These are phyloP conservation scores for Prinia subflava DNA, from an alignment of 2,113 vertebrate species.

Conservation along the genomic window DNA sequence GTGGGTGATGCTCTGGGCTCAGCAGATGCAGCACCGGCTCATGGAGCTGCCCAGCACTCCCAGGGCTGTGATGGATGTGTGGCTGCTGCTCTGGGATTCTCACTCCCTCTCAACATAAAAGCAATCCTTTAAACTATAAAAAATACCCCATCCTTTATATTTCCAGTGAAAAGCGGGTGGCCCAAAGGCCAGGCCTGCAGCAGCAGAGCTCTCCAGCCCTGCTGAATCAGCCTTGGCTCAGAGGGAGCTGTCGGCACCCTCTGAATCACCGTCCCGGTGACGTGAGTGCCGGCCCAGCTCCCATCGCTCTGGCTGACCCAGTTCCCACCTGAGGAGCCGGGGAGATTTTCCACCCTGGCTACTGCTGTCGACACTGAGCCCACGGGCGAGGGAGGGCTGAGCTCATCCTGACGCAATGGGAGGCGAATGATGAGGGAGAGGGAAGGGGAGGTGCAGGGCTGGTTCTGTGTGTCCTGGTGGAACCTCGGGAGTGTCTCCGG, in stretches of 20 bases:
- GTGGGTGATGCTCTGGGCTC: rapidly evolving
- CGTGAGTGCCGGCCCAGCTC: background rate
- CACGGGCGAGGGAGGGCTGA: background rate
- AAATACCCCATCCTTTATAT: background rate
- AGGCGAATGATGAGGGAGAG: background rate
- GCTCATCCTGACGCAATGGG: background rate
- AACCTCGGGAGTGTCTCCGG: background rate
- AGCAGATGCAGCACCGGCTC: rapidly evolving
- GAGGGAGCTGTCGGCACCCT: background rate
- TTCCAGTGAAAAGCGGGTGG: background rate
- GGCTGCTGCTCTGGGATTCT: background rate
- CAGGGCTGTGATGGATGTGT: background rate
- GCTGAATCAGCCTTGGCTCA: slow-evolving; percentile 35
- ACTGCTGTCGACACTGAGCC: background rate
- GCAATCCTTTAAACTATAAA: background rate
- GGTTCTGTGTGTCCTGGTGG: rapidly evolving
- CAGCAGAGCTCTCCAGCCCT: background rate
- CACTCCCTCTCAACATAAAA: background rate
- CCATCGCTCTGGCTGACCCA: background rate
- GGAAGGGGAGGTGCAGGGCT: background rate
- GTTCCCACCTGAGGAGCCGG: background rate
- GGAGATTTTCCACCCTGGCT: background rate
- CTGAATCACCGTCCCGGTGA: background rate
- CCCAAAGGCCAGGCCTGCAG: background rate
- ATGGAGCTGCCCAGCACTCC: rapidly evolving